Percentiles rank a stretch among this genome's conserved stretches.
Evolutionary conservation across 2,888 invertebrate genomes (phyloP).

Genomic region (Caenorhabditis japonica): DNA sequence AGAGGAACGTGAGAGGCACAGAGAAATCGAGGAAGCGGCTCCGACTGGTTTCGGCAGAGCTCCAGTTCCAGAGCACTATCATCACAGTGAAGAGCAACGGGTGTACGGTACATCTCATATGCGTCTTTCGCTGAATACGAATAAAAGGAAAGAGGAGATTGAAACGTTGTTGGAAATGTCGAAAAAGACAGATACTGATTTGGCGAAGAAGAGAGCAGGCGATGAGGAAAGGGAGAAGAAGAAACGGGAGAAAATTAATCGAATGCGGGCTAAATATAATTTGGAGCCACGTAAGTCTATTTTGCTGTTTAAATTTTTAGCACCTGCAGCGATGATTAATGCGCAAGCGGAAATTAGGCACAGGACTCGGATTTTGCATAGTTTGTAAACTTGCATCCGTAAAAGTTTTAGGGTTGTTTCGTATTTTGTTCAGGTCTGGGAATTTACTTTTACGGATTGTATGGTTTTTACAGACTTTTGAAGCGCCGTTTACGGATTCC

Average conservation of each 20-base stretch:
- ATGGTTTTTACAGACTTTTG: too few species aligned
- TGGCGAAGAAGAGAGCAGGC: conserved; percentile 45
- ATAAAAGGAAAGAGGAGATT: conserved; percentile 61
- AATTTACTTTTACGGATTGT: too few species aligned
- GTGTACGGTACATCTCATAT: conserved; percentile 72
- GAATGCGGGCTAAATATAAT: conserved; percentile 20
- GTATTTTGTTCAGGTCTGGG: too few species aligned
- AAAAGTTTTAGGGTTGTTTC: too few species aligned
- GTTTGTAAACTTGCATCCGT: too few species aligned
- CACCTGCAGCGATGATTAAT: too few species aligned
- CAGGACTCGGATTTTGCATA: neutral
- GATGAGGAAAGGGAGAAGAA: conserved; percentile 14
- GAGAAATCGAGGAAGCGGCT: conserved; percentile 25
- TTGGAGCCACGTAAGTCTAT: conserved; percentile 28
- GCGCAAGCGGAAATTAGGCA: neutral
- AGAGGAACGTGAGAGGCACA: conserved; percentile 14
- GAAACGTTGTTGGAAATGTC: conserved; percentile 61
- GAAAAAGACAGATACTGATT: conserved; percentile 55
- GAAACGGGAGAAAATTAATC: conserved; percentile 27
- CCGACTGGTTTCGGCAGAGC: conserved; percentile 35
- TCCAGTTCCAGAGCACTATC: conserved; percentile 64
- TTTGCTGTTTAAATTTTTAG: too few species aligned
- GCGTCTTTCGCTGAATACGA: conserved; percentile 62
- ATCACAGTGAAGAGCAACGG: conserved; percentile 67
- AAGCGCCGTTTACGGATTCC: too few species aligned